A percentile compares a stretch with the other conserved stretches of the same genome.
Conservation (phyloP, 2,797 vertebrate species). For the Lepilemur ruficaudatus region DNA sequence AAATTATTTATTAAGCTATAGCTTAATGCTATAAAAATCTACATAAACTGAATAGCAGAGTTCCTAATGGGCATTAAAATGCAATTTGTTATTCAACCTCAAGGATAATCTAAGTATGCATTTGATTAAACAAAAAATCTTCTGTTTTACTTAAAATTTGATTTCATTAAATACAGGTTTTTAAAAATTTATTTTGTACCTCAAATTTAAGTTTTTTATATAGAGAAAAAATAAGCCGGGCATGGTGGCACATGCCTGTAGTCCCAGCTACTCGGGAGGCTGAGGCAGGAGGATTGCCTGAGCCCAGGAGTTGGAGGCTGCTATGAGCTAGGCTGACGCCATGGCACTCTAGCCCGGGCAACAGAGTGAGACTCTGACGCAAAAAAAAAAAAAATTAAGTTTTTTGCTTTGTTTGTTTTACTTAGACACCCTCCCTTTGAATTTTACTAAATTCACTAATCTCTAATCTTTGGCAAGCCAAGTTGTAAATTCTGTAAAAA, state of each 20-base stretch:
- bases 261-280: too few species aligned
- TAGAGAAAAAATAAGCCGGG: too few species aligned
- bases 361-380: too few species aligned
- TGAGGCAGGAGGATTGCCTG: too few species aligned
- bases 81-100: constrained; percentile 30
- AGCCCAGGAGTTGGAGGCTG: too few species aligned
- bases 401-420: not conserved
- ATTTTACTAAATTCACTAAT: constrained; percentile 16
- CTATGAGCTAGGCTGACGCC: too few species aligned
- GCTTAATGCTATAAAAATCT: constrained; percentile 72
- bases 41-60: constrained; percentile 71
- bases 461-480: not conserved
- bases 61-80: constrained; percentile 68
- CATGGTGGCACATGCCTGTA: too few species aligned
- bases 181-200: not conserved
- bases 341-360: too few species aligned
- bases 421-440: not conserved
- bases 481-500: not conserved
- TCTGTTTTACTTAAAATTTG: constrained; percentile 33
- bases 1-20: constrained; percentile 79
- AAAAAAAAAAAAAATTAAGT: not conserved
- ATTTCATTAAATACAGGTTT: not conserved
- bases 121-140: constrained; percentile 19
- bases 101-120: not conserved
- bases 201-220: not conserved